Evolutionary conservation across 2,113 vertebrate species (phyloP).

Genomic region (Onychostoma macrolepis): DNA sequence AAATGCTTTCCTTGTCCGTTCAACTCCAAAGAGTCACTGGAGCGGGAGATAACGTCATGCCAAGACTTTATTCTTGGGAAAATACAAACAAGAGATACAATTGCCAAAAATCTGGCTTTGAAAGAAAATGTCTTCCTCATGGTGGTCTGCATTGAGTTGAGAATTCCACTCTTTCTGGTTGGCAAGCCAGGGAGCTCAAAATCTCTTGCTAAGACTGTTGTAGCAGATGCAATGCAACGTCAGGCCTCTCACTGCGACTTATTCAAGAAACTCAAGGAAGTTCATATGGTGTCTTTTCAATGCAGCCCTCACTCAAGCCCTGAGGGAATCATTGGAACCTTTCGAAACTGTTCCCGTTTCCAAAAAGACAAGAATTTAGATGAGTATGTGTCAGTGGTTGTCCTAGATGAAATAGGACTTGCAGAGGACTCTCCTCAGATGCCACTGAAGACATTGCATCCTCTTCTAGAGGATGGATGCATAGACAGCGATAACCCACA

Average conservation of each 20-base stretch:
- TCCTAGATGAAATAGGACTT: conserved; percentile 80
- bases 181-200: conserved; percentile 84
- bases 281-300: conserved; percentile 82
- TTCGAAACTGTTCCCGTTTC: conserved; percentile 79
- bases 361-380: conserved; percentile 79
- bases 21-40: conserved; percentile 52
- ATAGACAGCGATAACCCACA: conserved; percentile 76
- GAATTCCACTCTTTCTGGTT: conserved; percentile 80
- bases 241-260: conserved; percentile 68
- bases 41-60: conserved; percentile 68
- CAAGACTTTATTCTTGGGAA: conserved; percentile 75
- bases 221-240: conserved; percentile 78
- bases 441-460: conserved; percentile 81
- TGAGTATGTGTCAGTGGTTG: conserved; percentile 79
- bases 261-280: conserved; percentile 76
- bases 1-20: conserved; percentile 64
- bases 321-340: conserved; percentile 79
- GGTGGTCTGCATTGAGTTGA: conserved; percentile 79
- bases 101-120: conserved; percentile 76
- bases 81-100: conserved; percentile 69
- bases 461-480: conserved; percentile 80
- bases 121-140: conserved; percentile 83
- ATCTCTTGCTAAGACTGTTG: conserved; percentile 81
- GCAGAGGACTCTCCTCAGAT: conserved; percentile 83
- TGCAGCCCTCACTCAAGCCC: conserved; percentile 83